Conservation (phyloP, 1,140 invertebrate species). For the Tribolium madens region DNA sequence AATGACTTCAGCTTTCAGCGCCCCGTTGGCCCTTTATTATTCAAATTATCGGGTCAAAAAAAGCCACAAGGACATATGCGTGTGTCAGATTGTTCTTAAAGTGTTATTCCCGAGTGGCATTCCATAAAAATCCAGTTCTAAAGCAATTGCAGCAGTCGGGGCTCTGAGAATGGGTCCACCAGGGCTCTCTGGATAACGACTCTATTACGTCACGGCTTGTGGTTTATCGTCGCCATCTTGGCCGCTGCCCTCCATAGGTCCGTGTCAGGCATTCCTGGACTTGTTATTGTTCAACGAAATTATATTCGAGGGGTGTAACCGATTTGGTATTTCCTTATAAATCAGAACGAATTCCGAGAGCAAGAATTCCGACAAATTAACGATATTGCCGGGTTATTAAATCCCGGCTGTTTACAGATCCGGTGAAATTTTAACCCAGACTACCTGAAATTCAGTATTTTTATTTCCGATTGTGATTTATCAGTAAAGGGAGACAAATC, state of each 20-base stretch:
- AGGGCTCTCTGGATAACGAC: slow-evolving; percentile 49
- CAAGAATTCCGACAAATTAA: slow-evolving; percentile 11
- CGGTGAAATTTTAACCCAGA: background rate
- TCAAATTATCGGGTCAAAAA: slow-evolving; percentile 15
- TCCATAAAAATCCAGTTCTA: slow-evolving; percentile 48
- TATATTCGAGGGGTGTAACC: slow-evolving; percentile 6
- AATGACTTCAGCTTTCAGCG: background rate
- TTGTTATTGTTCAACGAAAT: slow-evolving; percentile 19
- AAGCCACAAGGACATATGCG: slow-evolving; percentile 1
- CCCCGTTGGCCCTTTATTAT: background rate
- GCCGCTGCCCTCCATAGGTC: slow-evolving; percentile 24
- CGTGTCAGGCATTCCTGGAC: slow-evolving; percentile 22
- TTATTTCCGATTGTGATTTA: background rate
- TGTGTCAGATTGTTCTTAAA: slow-evolving; percentile 32
- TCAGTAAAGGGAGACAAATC: background rate
- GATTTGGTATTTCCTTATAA: slow-evolving; percentile 24
- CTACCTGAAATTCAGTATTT: background rate
- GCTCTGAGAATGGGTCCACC: slow-evolving; percentile 42
- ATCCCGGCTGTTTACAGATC: background rate
- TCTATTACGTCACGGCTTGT: slow-evolving; percentile 55
- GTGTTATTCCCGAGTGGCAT: slow-evolving; percentile 28
- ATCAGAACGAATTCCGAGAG: slow-evolving; percentile 20
- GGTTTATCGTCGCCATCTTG: slow-evolving; percentile 54
- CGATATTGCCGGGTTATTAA: slow-evolving; percentile 27
- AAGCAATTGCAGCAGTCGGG: slow-evolving; percentile 52